Conservation (phyloP, 2,113 vertebrate species). For the Enhydra lutris region DNA sequence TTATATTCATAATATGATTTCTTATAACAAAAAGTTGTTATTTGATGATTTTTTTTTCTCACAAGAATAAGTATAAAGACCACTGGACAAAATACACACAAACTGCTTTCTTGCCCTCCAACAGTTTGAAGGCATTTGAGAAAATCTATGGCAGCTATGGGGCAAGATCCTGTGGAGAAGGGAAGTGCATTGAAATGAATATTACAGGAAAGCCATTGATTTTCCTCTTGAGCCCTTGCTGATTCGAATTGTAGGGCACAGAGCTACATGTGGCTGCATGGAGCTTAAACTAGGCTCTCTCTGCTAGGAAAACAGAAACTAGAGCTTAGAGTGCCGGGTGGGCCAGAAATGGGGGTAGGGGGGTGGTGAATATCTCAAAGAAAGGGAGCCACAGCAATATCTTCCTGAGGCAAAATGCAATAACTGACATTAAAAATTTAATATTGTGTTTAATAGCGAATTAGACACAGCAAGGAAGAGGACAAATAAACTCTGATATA, state of each 20-base stretch:
- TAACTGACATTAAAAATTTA: background rate
- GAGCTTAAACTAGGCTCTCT: background rate
- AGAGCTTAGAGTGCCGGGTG: background rate
- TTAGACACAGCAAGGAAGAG: background rate
- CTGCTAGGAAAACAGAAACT: background rate
- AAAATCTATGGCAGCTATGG: background rate
- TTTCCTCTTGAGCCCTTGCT: background rate
- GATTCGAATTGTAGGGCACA: background rate
- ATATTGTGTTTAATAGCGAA: background rate
- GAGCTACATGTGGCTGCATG: background rate
- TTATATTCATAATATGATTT: background rate
- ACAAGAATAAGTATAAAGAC: background rate
- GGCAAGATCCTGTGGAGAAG: background rate
- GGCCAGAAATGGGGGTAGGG: background rate
- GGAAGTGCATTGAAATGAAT: background rate
- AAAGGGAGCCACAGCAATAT: background rate
- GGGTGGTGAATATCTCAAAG: background rate
- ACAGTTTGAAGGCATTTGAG: background rate
- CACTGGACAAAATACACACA: background rate
- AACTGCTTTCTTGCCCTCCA: background rate
- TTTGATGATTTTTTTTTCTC: background rate
- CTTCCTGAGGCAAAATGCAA: constrained; percentile 12
- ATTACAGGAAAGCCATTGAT: background rate
- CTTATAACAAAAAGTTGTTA: background rate
- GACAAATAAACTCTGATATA: background rate